Percentiles rank a stretch among this genome's conserved stretches.
Conservation (phyloP, 2,888 invertebrate species). For the Physocephala rufipes region DNA sequence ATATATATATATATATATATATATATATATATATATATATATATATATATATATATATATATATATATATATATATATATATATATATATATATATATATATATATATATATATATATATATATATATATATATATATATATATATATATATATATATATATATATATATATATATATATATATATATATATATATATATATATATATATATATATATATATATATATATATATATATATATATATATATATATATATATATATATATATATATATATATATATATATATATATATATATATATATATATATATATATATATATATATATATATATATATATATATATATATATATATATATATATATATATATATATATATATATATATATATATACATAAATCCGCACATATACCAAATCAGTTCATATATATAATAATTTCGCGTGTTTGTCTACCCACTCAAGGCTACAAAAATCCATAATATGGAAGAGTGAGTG, state of each 20-base stretch:
- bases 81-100: too few relatives aligned
- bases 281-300: background rate
- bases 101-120: too few relatives aligned
- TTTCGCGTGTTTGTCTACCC: too few relatives aligned
- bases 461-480: too few relatives aligned
- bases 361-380: constrained; percentile 13
- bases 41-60: too few relatives aligned
- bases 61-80: too few relatives aligned
- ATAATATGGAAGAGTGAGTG: too few relatives aligned
- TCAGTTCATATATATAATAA: too few relatives aligned
- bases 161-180: background rate
- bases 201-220: background rate
- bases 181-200: background rate
- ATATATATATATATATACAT: background rate
- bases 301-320: background rate
- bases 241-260: background rate
- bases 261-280: background rate
- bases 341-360: background rate
- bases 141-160: too few relatives aligned
- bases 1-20: too few relatives aligned
- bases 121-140: too few relatives aligned
- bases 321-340: background rate
- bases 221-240: background rate
- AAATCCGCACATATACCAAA: background rate
- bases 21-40: too few relatives aligned